Conservation (phyloP, 2,797 vertebrate species). For the Tadarida brasiliensis region DNA sequence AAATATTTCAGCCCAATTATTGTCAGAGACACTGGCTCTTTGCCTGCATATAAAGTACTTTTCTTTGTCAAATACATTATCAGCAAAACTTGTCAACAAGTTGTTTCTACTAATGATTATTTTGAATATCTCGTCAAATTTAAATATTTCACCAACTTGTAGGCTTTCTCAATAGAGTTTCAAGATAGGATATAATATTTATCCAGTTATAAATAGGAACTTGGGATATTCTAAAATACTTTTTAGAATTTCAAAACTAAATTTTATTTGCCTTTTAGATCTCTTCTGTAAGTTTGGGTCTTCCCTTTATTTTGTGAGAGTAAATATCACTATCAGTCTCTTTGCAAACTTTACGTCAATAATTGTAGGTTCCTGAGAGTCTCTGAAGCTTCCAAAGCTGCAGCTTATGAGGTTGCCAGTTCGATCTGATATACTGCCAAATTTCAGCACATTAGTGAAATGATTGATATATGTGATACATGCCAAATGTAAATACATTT, state of each 20-base stretch:
- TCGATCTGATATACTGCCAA: background rate
- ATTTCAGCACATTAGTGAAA: background rate
- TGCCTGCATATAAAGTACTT: background rate
- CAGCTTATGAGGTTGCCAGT: background rate
- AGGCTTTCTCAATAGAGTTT: background rate
- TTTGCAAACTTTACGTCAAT: background rate
- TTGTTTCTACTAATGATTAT: conserved; percentile 20
- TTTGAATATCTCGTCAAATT: conserved; percentile 35
- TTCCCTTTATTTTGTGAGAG: background rate
- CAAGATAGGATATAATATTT: background rate
- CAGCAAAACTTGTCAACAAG: background rate
- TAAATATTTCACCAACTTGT: background rate
- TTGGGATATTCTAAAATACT: background rate
- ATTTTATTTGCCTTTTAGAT: background rate
- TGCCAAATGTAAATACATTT: conserved; percentile 6
- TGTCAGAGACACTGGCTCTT: background rate
- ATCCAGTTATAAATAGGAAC: background rate
- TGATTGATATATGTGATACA: background rate
- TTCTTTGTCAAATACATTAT: conserved; percentile 35
- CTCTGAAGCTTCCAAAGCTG: background rate
- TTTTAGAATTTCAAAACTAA: background rate
- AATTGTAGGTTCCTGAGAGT: background rate
- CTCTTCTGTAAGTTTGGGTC: background rate
- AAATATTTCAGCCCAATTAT: conserved; percentile 48
- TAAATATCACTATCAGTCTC: background rate